Evolutionary conservation across 1,140 invertebrate species (phyloP).

Genomic region (Tetraneura akinire): DNA sequence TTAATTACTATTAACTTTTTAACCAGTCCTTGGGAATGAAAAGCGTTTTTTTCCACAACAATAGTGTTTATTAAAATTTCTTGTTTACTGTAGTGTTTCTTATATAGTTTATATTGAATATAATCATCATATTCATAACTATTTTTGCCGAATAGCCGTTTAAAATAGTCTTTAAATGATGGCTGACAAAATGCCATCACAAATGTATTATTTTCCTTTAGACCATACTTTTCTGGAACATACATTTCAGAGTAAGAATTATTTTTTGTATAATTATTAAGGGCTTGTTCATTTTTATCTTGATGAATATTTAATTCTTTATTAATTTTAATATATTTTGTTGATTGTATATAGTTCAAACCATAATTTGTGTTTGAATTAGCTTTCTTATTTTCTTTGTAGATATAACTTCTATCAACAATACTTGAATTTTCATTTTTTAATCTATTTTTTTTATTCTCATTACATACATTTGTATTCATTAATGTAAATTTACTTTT

Average conservation of each 20-base stretch:
- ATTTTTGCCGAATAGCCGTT: not conserved
- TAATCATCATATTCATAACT: slow-evolving; percentile 23
- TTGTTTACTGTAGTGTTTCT: not conserved
- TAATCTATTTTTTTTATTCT: not conserved
- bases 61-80: slow-evolving; percentile 17
- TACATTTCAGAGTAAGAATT: not conserved
- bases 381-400: not conserved
- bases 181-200: slow-evolving; percentile 21
- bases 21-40: slow-evolving; percentile 31
- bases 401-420: not conserved
- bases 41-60: slow-evolving; percentile 25
- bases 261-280: not conserved
- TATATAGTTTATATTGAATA: slow-evolving; percentile 17
- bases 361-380: not conserved
- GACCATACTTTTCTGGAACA: slow-evolving; percentile 10
- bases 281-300: not conserved
- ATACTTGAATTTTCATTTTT: not conserved
- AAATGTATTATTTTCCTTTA: not conserved
- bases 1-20: slow-evolving; percentile 27
- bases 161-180: not conserved
- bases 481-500: slow-evolving; percentile 8
- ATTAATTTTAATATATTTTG: not conserved
- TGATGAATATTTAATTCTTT: too few relatives aligned
- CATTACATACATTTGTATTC: not conserved
- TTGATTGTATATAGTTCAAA: not conserved